Conservation (phyloP, 1,140 invertebrate species). For the Piezodorus guildinii region DNA sequence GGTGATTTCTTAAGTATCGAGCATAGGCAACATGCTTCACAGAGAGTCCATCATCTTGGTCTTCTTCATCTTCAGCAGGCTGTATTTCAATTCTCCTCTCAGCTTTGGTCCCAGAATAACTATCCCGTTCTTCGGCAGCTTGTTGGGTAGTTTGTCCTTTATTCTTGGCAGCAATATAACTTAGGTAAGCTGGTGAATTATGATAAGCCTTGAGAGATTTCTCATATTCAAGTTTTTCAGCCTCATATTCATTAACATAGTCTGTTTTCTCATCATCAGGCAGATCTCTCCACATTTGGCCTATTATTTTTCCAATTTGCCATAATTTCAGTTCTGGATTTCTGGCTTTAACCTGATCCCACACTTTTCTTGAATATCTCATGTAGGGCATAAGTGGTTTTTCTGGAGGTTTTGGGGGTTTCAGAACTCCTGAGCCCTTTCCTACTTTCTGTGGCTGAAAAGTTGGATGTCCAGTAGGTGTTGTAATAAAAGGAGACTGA, state of each 20-base stretch:
- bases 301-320: slow-evolving; percentile 98
- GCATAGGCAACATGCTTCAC: slow-evolving; percentile 91
- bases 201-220: slow-evolving; percentile 92
- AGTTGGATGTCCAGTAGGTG: slow-evolving; percentile 79
- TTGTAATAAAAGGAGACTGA: slow-evolving; percentile 71
- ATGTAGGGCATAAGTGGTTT: slow-evolving; percentile 98
- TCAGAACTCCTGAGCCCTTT: slow-evolving; percentile 65
- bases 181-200: slow-evolving; percentile 89
- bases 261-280: slow-evolving; percentile 86
- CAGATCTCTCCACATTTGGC: slow-evolving; percentile 95
- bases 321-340: slow-evolving; percentile 92
- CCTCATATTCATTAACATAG: slow-evolving; percentile 93
- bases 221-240: slow-evolving; percentile 93
- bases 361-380: slow-evolving; percentile 90
- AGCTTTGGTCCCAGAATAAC: slow-evolving; percentile 44
- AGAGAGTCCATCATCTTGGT: slow-evolving; percentile 86
- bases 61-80: slow-evolving; percentile 92
- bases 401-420: slow-evolving; percentile 91
- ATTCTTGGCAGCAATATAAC: slow-evolving; percentile 87
- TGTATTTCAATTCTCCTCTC: slow-evolving; percentile 83
- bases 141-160: slow-evolving; percentile 54
- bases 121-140: slow-evolving; percentile 48
- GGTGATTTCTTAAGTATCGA: slow-evolving; percentile 83
- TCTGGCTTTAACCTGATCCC: slow-evolving; percentile 89
- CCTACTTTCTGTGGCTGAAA: slow-evolving; percentile 90